These are phyloP conservation scores for Rhabdomys dilectus DNA, from an alignment of 2,113 vertebrate species.

Conservation along the genomic window DNA sequence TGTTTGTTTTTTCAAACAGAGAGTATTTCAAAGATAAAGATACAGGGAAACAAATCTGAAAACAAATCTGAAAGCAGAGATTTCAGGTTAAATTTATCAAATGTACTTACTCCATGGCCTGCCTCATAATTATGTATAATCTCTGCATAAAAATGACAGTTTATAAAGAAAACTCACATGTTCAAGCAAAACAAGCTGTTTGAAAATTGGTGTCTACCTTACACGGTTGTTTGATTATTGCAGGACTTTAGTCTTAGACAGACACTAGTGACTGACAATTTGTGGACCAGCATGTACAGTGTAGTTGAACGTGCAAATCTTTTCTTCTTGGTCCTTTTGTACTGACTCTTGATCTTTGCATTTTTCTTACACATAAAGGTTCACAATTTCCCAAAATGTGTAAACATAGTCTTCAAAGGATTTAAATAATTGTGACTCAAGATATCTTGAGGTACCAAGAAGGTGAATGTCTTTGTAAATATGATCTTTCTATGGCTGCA, in stretches of 20 bases:
- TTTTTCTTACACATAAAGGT: neutral
- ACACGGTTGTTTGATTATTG: neutral
- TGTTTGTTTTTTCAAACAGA: constrained; percentile 4
- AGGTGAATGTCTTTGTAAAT: neutral
- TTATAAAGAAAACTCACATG: neutral
- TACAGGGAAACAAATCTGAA: neutral
- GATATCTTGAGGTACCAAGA: neutral
- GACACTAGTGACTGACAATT: neutral
- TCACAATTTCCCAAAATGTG: neutral
- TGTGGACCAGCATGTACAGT: neutral
- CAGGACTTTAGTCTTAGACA: neutral
- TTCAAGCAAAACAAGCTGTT: constrained; percentile 25
- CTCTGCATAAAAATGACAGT: constrained; percentile 15
- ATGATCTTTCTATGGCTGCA: neutral
- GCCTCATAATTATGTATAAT: constrained; percentile 10
- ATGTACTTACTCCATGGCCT: neutral
- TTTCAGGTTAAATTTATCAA: constrained; percentile 55
- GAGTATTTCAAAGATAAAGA: neutral
- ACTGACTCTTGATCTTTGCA: neutral
- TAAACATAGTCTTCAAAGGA: constrained; percentile 15
- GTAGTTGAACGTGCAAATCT: neutral
- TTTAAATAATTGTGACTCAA: constrained; percentile 19
- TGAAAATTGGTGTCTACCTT: neutral
- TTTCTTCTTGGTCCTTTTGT: neutral
- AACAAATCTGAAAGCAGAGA: constrained; percentile 19